Conservation (phyloP, 1,140 invertebrate genomes). For the Ectropis grisescens region DNA sequence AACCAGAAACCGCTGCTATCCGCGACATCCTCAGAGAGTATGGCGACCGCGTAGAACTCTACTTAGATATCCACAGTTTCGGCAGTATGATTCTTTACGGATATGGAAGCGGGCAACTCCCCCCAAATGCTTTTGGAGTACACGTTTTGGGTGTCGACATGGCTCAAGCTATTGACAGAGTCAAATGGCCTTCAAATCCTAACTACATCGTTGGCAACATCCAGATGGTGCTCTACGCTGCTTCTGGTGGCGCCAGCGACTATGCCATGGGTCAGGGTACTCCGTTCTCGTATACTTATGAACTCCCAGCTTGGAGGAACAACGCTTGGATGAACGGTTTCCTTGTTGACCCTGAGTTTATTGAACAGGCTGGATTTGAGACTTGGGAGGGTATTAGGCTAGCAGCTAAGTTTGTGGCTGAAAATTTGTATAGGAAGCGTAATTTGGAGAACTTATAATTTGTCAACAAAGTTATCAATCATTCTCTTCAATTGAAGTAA, state of each 20-base stretch:
- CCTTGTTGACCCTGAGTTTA: constrained; percentile 35
- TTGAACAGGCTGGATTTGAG: constrained; percentile 34
- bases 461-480: constrained; percentile 1
- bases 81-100: constrained; percentile 76
- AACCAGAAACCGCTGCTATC: constrained; percentile 73
- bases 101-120: constrained; percentile 71
- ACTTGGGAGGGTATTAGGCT: constrained; percentile 40
- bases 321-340: constrained; percentile 45
- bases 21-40: constrained; percentile 43
- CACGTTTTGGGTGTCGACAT: constrained; percentile 40
- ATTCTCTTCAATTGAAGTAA: no score
- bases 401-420: constrained; percentile 15
- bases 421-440: not conserved
- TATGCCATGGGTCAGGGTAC: constrained; percentile 56
- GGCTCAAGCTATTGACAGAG: constrained; percentile 44
- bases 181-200: constrained; percentile 22
- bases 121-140: constrained; percentile 54
- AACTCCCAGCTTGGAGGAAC: constrained; percentile 76
- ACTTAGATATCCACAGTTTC: constrained; percentile 75
- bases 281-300: constrained; percentile 76
- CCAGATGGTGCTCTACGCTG: constrained; percentile 50
- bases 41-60: constrained; percentile 60
- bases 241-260: constrained; percentile 26
- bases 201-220: constrained; percentile 71
- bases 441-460: not conserved